phyloP scores from a whole-genome alignment of 2,888 invertebrate genomes.

The Cephus sareptanus region DNA sequence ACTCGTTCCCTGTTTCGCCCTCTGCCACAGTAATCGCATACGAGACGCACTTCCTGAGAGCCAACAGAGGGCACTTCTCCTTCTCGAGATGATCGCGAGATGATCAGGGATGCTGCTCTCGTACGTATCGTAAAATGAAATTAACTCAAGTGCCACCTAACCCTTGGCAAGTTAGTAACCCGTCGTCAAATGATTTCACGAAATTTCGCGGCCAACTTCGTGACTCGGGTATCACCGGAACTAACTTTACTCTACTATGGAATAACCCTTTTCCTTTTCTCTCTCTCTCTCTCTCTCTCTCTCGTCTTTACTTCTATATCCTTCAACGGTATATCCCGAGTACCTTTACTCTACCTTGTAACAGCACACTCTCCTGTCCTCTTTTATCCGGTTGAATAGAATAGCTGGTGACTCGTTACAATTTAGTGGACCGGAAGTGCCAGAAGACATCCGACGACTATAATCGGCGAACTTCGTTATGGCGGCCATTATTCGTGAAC shows the following conservation, averaged over 20 bases:
- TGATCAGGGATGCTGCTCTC: neutral
- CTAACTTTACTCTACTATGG: neutral
- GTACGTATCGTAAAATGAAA: slow-evolving; percentile 5
- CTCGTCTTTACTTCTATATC: neutral
- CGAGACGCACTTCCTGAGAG: neutral
- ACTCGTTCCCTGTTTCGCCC: neutral
- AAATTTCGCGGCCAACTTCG: neutral
- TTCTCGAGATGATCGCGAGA: neutral
- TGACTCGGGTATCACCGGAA: neutral
- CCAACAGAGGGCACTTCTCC: neutral
- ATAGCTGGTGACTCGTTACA: neutral
- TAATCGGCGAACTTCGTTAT: neutral
- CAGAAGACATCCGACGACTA: neutral
- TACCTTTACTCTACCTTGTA: neutral
- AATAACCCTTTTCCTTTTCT: neutral
- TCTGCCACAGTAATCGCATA: neutral
- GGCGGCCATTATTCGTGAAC: neutral
- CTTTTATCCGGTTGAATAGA: neutral
- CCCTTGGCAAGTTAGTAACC: neutral
- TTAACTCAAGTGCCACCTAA: neutral
- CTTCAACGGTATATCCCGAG: neutral
- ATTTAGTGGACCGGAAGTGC: neutral
- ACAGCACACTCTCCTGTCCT: neutral
- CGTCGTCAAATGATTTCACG: neutral
- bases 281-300: too few species aligned